Percentiles rank a stretch among this genome's conserved stretches.
Conservation (phyloP, 2,888 invertebrate genomes). For the Melieria omissa region DNA sequence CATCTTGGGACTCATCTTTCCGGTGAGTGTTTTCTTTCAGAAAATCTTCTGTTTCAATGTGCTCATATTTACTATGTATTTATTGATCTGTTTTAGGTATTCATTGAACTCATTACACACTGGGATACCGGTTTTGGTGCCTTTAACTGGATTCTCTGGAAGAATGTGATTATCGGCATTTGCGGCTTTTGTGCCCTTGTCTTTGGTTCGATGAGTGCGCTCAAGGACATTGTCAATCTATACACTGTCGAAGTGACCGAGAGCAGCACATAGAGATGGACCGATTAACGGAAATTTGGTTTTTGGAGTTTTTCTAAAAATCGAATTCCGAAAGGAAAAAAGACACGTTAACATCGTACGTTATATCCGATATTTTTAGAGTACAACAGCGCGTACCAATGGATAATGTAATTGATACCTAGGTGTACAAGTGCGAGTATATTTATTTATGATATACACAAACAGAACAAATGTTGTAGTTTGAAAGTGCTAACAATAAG, state of each 20-base stretch:
- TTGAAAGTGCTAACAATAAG: neutral
- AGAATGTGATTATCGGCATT: constrained; percentile 79
- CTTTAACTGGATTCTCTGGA: constrained; percentile 79
- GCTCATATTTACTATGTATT: neutral
- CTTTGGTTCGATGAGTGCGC: constrained; percentile 80
- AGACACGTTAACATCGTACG: neutral
- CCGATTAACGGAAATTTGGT: neutral
- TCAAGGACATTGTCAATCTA: constrained; percentile 71
- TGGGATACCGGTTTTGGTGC: constrained; percentile 86
- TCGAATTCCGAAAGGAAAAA: neutral
- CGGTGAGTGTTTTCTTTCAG: constrained; percentile 67
- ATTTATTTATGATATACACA: no score
- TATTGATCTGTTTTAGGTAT: constrained; percentile 59
- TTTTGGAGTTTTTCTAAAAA: neutral
- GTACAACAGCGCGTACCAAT: constrained; percentile 16
- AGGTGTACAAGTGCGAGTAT: constrained; percentile 3
- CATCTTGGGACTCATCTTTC: constrained; percentile 88
- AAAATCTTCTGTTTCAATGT: neutral
- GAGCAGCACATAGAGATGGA: constrained; percentile 39
- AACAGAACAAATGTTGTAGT: neutral
- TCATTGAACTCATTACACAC: constrained; percentile 86
- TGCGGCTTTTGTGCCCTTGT: constrained; percentile 84
- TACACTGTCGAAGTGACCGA: constrained; percentile 47
- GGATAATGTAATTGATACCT: constrained; percentile 28
- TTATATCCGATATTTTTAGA: neutral